Evolutionary conservation across 2,113 vertebrate genomes (phyloP).

Genomic region (Tiliqua scincoides): DNA sequence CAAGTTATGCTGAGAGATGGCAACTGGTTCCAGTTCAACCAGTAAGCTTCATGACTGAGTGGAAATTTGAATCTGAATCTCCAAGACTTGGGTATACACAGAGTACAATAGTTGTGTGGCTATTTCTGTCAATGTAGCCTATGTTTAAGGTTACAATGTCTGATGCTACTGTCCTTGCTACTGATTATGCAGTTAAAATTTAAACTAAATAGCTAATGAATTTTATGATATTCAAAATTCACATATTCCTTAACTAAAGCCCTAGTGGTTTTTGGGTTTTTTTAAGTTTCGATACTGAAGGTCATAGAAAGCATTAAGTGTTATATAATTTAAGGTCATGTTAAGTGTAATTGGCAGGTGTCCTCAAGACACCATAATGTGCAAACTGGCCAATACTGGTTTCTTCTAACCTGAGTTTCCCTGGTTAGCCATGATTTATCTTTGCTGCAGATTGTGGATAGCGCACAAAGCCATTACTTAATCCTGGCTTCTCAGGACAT

Average conservation of each 20-base stretch:
- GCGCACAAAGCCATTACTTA: too few species aligned
- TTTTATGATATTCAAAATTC: neutral
- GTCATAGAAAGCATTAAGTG: neutral
- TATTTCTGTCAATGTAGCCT: neutral
- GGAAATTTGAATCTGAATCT: neutral
- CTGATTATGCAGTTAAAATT: neutral
- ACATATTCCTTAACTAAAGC: neutral
- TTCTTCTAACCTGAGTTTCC: too few species aligned
- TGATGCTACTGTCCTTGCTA: neutral
- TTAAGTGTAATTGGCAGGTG: neutral
- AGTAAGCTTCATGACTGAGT: neutral
- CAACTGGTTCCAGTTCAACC: neutral
- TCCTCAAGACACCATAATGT: neutral
- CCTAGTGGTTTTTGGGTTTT: neutral
- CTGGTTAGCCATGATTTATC: too few species aligned
- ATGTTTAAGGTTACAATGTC: rapidly evolving
- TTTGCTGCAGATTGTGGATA: too few species aligned
- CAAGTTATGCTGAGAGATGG: neutral
- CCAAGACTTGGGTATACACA: neutral
- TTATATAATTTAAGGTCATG: neutral
- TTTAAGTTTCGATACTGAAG: neutral
- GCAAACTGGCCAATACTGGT: too few species aligned
- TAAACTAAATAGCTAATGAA: neutral
- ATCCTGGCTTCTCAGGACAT: too few species aligned
- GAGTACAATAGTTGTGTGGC: neutral